Base-by-base conservation (phyloP, 2,797 vertebrate genomes). In the Enteromius thamalakanensis region DNA sequence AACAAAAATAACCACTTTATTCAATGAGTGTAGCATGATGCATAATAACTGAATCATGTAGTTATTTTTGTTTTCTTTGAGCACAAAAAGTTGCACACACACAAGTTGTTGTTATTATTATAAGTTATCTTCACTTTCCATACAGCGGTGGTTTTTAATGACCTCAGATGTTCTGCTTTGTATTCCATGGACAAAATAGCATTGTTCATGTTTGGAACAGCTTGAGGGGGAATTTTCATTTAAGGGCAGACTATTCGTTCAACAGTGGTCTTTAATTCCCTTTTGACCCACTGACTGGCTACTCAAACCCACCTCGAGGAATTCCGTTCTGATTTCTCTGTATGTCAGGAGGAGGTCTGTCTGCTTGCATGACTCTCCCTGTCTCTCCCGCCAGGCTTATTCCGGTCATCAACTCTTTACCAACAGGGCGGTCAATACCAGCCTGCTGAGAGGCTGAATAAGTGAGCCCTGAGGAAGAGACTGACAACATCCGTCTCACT, bases 341-440 rank as follows among this genome's bases (percentile, higher is more conserved):
- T 71, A 84, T 3, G 40, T 45, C 26, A n/a, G 7, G 34, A 79
- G 62, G 23, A 76, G 79, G 75, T 70, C 75, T 79, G 58, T 81
- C 69, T 60, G 79, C 76, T 76, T 45, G 42, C 74, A 77, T 84
- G 75, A 79, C 42, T 74, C 75, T 60, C 49, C 21, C 32, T 4
- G 3, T 86, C 47, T 82, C 82, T 74, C 82, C 79, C 60, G 74
- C 70, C 42, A 40, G 79, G 71, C 55, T 76, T 87, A 77, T 82
- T 87, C 85, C 85, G 77, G 80, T 77, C 71, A 87, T 87, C 21
- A 75, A 90, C 78, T 72, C 40, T 68, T 77, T 34, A 76, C 60
- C 47, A 29, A 67, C 68, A 60, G 64, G n/a, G 58, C 21, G 42
- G 37, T 90, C 89, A 76, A 87, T 88, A 85, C 23, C 4, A 19